These are phyloP conservation scores for Ochropleura leucogaster DNA, from an alignment of 2,888 invertebrate species.

Conservation along the genomic window DNA sequence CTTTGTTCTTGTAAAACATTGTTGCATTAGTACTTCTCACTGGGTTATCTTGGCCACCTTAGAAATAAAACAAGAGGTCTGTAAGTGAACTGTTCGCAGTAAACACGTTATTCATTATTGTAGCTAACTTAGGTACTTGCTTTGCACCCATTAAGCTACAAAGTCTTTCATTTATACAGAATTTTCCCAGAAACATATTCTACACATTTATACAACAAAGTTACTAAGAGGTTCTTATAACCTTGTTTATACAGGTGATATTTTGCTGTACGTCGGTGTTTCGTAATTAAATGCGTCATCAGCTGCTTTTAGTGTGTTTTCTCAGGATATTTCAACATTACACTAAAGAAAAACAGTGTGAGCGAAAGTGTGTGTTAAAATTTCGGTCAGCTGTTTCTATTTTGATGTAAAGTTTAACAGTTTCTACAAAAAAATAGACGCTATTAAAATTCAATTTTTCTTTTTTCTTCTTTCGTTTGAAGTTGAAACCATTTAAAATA, in stretches of 20 bases:
- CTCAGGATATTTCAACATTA: slow-evolving; percentile 51
- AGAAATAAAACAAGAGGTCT: slow-evolving; percentile 21
- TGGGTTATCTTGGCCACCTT: slow-evolving; percentile 10
- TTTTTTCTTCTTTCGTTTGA: slow-evolving; percentile 19
- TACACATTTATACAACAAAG: slow-evolving; percentile 34
- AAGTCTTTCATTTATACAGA: slow-evolving; percentile 33
- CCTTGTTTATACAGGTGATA: slow-evolving; percentile 66
- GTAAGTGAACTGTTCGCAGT: slow-evolving; percentile 12
- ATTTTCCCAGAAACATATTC: slow-evolving; percentile 42
- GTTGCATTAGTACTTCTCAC: slow-evolving; percentile 3
- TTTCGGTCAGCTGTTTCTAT: slow-evolving; percentile 10
- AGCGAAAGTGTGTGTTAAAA: slow-evolving; percentile 24
- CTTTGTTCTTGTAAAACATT: slow-evolving; percentile 4
- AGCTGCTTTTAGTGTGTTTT: slow-evolving; percentile 27
- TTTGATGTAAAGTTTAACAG: background rate
- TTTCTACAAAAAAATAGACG: background rate
- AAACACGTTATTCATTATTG: slow-evolving; percentile 44
- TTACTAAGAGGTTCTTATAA: slow-evolving; percentile 45
- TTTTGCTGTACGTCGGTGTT: slow-evolving; percentile 56
- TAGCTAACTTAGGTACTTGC: slow-evolving; percentile 4
- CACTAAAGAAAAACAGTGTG: slow-evolving; percentile 28
- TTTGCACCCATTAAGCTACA: slow-evolving; percentile 30
- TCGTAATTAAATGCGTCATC: slow-evolving; percentile 61
- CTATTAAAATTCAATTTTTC: slow-evolving; percentile 1
- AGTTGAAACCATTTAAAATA: slow-evolving; percentile 1